Evolutionary conservation across 2,113 vertebrate species (phyloP).

Genomic region (Lepisosteus osseus): DNA sequence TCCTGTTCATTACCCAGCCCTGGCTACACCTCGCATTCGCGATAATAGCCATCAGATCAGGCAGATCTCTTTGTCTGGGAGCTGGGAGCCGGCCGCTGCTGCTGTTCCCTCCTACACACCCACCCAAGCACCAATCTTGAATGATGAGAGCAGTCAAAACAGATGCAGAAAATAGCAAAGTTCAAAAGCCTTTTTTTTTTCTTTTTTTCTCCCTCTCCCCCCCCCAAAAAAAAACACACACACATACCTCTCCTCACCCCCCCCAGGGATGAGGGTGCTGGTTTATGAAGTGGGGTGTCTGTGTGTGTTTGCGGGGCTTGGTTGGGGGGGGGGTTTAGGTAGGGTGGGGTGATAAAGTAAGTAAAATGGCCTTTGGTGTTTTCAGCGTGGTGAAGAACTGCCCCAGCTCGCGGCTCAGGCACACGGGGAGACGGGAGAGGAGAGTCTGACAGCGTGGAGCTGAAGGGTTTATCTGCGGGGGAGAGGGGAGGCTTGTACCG

Average conservation of each 20-base stretch:
- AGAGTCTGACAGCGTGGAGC: neutral
- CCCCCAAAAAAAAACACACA: too few relatives aligned
- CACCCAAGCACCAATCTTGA: constrained; percentile 77
- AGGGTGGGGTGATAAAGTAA: neutral
- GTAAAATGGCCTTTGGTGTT: neutral
- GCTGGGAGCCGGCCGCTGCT: constrained; percentile 72
- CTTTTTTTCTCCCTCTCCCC: neutral
- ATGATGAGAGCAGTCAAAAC: constrained; percentile 76
- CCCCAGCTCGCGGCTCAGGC: neutral
- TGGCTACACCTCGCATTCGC: constrained; percentile 82
- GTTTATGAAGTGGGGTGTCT: too few relatives aligned
- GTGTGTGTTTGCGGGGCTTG: too few relatives aligned
- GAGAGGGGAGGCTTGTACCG: constrained; percentile 5
- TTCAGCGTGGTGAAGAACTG: neutral
- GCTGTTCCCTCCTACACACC: constrained; percentile 80
- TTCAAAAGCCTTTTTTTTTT: neutral
- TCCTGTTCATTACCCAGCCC: constrained; percentile 27
- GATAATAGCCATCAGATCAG: constrained; percentile 91
- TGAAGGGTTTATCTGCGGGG: neutral
- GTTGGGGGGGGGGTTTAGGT: neutral
- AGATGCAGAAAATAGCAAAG: constrained; percentile 60
- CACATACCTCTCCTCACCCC: too few relatives aligned
- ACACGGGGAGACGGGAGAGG: neutral
- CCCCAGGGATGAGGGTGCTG: too few relatives aligned
- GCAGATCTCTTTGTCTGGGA: constrained; percentile 86